Evolutionary conservation across 2,113 vertebrate genomes (phyloP), one percentile per base, ranked within the genome.

Genomic region (Melanostigma gelatinosum): DNA sequence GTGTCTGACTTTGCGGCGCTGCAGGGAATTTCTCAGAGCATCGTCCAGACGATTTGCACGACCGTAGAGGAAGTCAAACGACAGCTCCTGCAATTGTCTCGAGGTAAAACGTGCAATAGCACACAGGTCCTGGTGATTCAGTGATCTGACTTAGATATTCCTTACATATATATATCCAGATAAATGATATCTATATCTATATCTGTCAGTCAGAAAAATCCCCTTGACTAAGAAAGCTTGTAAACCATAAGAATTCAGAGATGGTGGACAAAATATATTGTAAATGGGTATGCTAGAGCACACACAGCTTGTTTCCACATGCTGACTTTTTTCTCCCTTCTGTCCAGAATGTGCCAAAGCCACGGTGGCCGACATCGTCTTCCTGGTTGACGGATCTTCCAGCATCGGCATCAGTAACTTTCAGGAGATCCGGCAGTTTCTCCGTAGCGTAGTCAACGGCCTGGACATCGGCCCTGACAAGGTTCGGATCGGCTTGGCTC

Each of bases 361-460:
- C 48, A 91, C 79, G 0, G 22, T 89, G 46, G 95, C 95, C 13
- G 96, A 97, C 81, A 92, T 97, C 46, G 95, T 97, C 32, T 96
- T 97, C 84, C 87, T 97, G 72, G 88, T 97, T 54, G 96, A 96
- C 54, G 94, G 95, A 64, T 97, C 96, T 32, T 77, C 87, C 36
- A 96, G 93, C 87, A 95, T 96, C 1, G 90, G 91, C 12, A 18
- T 32, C 1, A 38, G 27, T 0, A 92, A 92, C 89, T 97, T 97
- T 72, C 48, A 92, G 77, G 93, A 94, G 65, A 64, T 96, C 24
- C 94, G 93, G 50, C 24, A n/a, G 20, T 96, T 97, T 58, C 91
- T 97, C 12, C 74, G 58, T 4, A 90, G 67, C 0, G 84, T 96
- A 0, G 58, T 96, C 66, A 79, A 24, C 4, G 93, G 91, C 38